Evolutionary conservation across 2,888 invertebrate species (phyloP), one percentile per base, ranked within the genome.

Genomic region (Ophion ventricosus): DNA sequence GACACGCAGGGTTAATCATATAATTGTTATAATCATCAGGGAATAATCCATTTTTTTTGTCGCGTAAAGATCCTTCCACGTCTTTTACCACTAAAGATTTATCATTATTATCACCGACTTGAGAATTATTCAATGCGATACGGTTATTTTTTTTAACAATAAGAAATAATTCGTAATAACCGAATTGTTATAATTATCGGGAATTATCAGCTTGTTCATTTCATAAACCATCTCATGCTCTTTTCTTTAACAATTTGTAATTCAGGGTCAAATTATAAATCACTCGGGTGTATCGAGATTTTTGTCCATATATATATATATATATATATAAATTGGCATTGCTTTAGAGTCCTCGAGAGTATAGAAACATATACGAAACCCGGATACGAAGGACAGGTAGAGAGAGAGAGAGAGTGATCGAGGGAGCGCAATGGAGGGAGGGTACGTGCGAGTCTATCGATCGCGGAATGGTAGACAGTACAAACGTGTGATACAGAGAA

Each of bases 401-500:
- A 56, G 20, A 61, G 26, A n/a, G 10, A 56, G 70, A 63, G 25
- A 69, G 23, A 54, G 5, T 26, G 10, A 69, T 7, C 10, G 26
- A 69, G 25, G 35, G 73, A 77, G 61, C 26, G 67, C 29, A n/a
- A 66, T 1, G 5, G 5, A 74, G 14, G 14, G 49, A 26, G 11
- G 26, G 25, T 69, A 73, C 54, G 79, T 70, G 75, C 49, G 23
- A 49, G 66, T 40, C 43, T 61, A 66, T 83, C 75, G 75, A 75
- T 75, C 75, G 75, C 54, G 26, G 54, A 72, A 64, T 54, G 54
- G 29, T 63, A 64, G 35, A 63, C 49, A 20, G 54, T 75, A 54
- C 49, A 29, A 49, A 40, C 49, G 63, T 26, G 49, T 54, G 61
- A 74, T 56, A 74, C 23, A 10, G 49, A 49, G 70, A 76, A 57